Percentiles rank a stretch among this genome's conserved stretches.
These are phyloP conservation scores for Mus spretus DNA, from an alignment of 2,797 vertebrate genomes.

Conservation along the genomic window DNA sequence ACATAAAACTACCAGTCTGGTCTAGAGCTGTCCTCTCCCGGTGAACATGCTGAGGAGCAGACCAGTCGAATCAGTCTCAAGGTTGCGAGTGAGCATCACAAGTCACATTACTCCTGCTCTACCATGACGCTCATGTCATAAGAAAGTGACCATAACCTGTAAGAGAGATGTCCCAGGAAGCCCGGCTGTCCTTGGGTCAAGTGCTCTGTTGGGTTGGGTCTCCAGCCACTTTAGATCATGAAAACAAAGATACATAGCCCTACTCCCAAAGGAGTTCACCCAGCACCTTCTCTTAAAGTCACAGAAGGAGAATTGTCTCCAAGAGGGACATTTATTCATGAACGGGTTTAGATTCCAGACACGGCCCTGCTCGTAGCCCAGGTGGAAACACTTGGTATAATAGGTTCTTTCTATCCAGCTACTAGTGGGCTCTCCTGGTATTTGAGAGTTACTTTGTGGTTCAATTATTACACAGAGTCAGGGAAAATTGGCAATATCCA, in stretches of 20 bases:
- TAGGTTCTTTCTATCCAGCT: slow-evolving; percentile 46
- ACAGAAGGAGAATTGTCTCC: background rate
- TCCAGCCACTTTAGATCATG: background rate
- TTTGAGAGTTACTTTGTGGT: slow-evolving; percentile 64
- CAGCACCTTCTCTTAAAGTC: background rate
- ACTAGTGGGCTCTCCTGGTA: slow-evolving; percentile 45
- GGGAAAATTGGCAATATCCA: slow-evolving; percentile 30
- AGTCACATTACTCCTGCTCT: background rate
- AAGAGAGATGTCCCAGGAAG: background rate
- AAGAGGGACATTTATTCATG: slow-evolving; percentile 29
- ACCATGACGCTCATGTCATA: background rate
- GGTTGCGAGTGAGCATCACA: background rate
- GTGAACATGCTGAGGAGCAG: background rate
- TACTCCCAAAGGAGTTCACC: background rate
- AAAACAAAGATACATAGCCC: background rate
- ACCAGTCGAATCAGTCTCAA: background rate
- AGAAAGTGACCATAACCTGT: background rate
- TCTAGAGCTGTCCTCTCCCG: background rate
- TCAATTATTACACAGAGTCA: slow-evolving; percentile 63
- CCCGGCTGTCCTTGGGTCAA: background rate
- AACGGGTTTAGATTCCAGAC: slow-evolving; percentile 35
- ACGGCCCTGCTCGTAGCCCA: background rate
- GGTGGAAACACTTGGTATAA: slow-evolving; percentile 57
- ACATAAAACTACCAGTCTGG: background rate
- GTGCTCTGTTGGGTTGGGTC: background rate